A percentile compares a stretch with the other conserved stretches of the same genome.
Conservation (phyloP, 2,113 vertebrate species). For the Regulus satrapa region DNA sequence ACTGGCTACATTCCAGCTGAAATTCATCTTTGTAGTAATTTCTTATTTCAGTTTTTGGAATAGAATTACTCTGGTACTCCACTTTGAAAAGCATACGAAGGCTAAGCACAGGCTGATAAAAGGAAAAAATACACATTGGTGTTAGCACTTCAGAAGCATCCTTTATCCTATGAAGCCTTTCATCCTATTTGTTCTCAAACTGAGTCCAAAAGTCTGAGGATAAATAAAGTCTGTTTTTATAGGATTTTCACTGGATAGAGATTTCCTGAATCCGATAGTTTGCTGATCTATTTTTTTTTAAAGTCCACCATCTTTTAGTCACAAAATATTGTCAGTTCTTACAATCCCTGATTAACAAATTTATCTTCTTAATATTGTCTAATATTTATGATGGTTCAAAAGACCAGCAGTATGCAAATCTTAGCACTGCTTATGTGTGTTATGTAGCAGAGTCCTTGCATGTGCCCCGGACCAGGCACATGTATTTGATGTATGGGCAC, state of each 20-base stretch:
- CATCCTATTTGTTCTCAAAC: background rate
- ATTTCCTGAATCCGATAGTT: background rate
- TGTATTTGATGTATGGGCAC: background rate
- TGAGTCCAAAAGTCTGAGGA: background rate
- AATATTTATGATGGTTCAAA: background rate
- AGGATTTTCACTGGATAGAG: background rate
- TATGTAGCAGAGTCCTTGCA: background rate
- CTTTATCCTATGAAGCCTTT: background rate
- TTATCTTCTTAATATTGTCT: background rate
- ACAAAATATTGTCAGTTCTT: background rate
- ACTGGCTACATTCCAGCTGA: background rate
- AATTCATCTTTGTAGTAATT: background rate
- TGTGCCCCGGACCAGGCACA: background rate
- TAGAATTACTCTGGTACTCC: background rate
- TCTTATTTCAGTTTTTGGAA: constrained; percentile 8
- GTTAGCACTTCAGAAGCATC: background rate
- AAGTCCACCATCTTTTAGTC: background rate
- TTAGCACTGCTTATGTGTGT: background rate
- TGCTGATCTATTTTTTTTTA: background rate
- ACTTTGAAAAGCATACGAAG: background rate
- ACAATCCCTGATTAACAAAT: background rate
- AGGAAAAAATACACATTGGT: background rate
- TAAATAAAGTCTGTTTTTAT: background rate
- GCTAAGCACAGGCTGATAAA: background rate
- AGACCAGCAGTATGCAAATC: background rate